Evolutionary conservation across 2,888 invertebrate genomes (phyloP).

Genomic region (Xestia c-nigrum): DNA sequence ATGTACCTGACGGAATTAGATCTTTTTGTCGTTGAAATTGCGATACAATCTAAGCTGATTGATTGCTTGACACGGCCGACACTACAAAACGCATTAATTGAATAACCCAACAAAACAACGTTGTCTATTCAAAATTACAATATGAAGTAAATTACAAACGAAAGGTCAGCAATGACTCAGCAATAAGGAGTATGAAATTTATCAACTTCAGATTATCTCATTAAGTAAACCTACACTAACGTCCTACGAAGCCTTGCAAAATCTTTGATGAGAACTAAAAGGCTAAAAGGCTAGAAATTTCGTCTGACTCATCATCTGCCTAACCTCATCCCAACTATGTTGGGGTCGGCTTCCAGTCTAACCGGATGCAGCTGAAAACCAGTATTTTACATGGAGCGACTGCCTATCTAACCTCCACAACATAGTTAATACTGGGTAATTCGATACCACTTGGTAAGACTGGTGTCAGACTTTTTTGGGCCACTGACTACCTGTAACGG

Average conservation of each 20-base stretch:
- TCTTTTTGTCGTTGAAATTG: no score
- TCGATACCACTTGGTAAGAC: no score
- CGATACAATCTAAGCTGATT: slow-evolving; percentile 2
- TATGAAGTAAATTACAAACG: slow-evolving; percentile 30
- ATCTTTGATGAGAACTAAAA: slow-evolving; percentile 25
- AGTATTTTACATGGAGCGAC: no score
- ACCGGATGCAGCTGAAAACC: no score
- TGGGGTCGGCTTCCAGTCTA: no score
- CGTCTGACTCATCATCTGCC: neutral
- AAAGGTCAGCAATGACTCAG: slow-evolving; percentile 60
- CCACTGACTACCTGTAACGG: no score
- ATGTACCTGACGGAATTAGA: no score
- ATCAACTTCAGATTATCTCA: slow-evolving; percentile 48
- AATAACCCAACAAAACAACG: slow-evolving; percentile 11
- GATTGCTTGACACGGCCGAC: slow-evolving; percentile 7
- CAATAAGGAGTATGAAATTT: slow-evolving; percentile 39
- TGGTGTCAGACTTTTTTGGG: no score
- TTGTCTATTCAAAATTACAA: slow-evolving; percentile 14
- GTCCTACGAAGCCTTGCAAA: slow-evolving; percentile 44
- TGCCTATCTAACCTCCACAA: no score
- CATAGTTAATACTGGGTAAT: no score
- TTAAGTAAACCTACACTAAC: slow-evolving; percentile 51
- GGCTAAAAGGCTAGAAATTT: neutral
- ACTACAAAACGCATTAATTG: slow-evolving; percentile 15
- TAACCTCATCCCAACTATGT: no score